Evolutionary conservation across 2,797 vertebrate genomes (phyloP).

Genomic region (Spinus pinus): DNA sequence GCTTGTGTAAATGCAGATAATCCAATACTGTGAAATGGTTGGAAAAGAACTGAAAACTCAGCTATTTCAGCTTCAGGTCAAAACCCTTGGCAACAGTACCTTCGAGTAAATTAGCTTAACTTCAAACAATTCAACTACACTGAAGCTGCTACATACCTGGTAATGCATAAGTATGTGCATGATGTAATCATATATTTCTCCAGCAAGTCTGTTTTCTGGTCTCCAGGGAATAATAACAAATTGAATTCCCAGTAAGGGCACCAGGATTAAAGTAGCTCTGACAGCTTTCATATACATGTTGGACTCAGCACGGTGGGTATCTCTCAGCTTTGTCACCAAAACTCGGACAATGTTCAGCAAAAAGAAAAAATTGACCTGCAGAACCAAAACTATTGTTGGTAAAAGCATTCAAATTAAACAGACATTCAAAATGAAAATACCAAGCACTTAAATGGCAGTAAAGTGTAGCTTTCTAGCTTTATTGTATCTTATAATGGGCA

Average conservation of each 20-base stretch:
- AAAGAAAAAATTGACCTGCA: constrained; percentile 96
- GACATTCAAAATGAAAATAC: not conserved
- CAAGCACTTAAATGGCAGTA: not conserved
- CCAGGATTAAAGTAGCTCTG: constrained; percentile 92
- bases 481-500: not conserved
- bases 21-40: not conserved
- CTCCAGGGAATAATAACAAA: constrained; percentile 97
- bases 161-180: constrained; percentile 98
- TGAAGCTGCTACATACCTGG: constrained; percentile 80
- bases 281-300: constrained; percentile 99
- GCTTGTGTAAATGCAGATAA: not conserved
- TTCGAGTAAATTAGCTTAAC: not conserved
- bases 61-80: not conserved
- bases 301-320: constrained; percentile 90
- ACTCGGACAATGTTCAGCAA: constrained; percentile 95
- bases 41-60: not conserved
- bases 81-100: not conserved
- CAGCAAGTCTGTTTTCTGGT: constrained; percentile 90
- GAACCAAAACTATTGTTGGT: not conserved
- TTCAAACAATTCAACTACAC: not conserved
- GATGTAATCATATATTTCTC: constrained; percentile 93
- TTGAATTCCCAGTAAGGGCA: constrained; percentile 95
- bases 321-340: constrained; percentile 91
- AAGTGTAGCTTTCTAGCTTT: not conserved
- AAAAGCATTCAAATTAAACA: not conserved